These are phyloP conservation scores for Lithophane semibrunnea DNA, from an alignment of 2,888 invertebrate species.

Conservation along the genomic window DNA sequence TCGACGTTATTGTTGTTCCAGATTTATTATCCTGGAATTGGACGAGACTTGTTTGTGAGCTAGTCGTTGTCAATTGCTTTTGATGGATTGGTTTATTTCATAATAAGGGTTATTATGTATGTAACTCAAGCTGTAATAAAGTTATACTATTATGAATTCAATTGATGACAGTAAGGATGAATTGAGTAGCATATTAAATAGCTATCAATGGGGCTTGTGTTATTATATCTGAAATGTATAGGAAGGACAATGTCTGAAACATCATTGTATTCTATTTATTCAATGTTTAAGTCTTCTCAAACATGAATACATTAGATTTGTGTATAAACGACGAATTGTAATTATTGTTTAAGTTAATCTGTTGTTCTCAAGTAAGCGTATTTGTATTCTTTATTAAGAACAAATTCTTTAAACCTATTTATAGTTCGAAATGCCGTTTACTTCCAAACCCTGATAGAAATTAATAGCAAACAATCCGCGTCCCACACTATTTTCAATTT, in stretches of 20 bases:
- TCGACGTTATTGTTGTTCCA: conserved; percentile 60
- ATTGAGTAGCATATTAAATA: conserved; percentile 28
- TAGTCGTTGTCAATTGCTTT: conserved; percentile 55
- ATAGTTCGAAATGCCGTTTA: conserved; percentile 45
- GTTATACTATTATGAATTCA: conserved; percentile 15
- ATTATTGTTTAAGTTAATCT: no score
- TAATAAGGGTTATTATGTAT: conserved; percentile 36
- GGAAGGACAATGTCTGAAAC: background rate
- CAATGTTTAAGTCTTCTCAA: no score
- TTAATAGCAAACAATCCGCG: conserved; percentile 50
- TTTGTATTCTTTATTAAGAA: no score
- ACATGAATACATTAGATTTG: no score
- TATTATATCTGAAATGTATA: conserved; percentile 1
- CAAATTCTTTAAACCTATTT: no score
- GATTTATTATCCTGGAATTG: conserved; percentile 59
- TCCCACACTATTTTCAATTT: conserved; percentile 49
- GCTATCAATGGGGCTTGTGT: conserved; percentile 20
- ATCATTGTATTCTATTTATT: conserved; percentile 6
- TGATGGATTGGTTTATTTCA: conserved; percentile 56
- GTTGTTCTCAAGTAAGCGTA: no score
- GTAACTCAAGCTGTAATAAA: conserved; percentile 26
- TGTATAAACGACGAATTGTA: no score
- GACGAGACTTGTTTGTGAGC: conserved; percentile 47
- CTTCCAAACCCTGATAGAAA: conserved; percentile 50
- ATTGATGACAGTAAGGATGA: background rate